A percentile compares a stretch with the other conserved stretches of the same genome.
Conservation (phyloP, 2,113 vertebrate genomes). For the Pheucticus melanocephalus region DNA sequence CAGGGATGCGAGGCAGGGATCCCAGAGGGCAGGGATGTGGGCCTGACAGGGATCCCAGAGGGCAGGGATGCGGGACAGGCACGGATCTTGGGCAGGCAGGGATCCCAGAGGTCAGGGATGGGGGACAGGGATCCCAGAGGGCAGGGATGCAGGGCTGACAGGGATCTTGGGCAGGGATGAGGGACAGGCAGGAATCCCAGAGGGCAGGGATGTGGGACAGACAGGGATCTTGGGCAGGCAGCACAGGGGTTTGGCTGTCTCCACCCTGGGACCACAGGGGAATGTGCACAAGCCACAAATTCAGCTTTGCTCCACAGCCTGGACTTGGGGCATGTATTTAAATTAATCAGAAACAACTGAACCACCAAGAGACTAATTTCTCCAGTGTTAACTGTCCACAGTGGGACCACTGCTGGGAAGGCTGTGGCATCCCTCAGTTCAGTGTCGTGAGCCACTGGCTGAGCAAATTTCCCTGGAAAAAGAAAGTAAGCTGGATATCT, state of each 20-base stretch:
- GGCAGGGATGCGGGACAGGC: background rate
- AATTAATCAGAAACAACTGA: slow-evolving; percentile 45
- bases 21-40: too few species aligned
- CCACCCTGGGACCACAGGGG: background rate
- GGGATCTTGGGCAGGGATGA: accelerated
- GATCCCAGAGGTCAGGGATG: too few species aligned
- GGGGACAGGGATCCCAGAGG: too few species aligned
- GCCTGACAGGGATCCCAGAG: too few species aligned
- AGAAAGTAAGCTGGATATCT: background rate
- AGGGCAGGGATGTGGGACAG: background rate
- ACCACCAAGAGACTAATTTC: background rate
- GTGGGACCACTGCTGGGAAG: background rate
- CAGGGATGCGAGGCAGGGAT: too few species aligned
- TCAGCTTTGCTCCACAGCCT: background rate
- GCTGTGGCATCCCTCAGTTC: background rate
- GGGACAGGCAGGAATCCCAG: background rate
- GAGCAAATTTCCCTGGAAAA: background rate
- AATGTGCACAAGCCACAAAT: background rate
- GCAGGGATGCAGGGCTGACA: too few species aligned
- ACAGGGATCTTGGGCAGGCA: background rate
- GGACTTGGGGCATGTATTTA: background rate
- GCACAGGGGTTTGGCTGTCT: background rate
- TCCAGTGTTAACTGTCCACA: background rate
- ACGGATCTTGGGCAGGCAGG: too few species aligned
- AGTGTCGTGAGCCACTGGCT: accelerated